Evolutionary conservation across 1,140 invertebrate genomes (phyloP), one percentile per base, ranked within the genome.

Genomic region (Oscheius sp.): DNA sequence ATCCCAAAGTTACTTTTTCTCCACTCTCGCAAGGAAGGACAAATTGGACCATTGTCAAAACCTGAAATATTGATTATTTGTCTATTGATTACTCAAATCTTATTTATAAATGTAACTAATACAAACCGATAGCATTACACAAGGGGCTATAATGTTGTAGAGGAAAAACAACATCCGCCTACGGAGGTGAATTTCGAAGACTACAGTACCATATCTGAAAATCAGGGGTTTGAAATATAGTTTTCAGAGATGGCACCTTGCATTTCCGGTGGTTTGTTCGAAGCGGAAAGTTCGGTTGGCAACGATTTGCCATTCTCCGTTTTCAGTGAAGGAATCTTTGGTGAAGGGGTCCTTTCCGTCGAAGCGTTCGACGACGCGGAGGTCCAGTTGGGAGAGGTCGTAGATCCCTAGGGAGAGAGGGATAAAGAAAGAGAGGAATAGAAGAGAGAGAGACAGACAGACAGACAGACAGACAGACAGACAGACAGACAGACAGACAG

Each of bases 21-120:
- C 92, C 92, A 2, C 91, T 93, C 81, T 93, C 92, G 28, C 91
- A 91, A 26, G 92, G 92, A 77, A 94, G 91, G 86, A 93, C 93
- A 86, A 94, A 94, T 36, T 76, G 75, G 23, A 76, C 45, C 42
- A 76, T 45, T 28, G 75, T 76, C 35, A 76, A 42, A n/a, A 76
- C 61, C 74, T 75, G 29, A 15, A 75, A 75, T 15, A 31, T 3
- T 20, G 20, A 3, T 29, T 68, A 67, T 55, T 32, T 0, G 32
- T 2, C 13, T 23, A 35, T 29, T 42, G n/a, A n/a, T n/a, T n/a
- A n/a, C n/a, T n/a, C n/a, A n/a, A n/a, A n/a, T n/a, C n/a, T n/a
- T n/a, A n/a, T n/a, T 4, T 26, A 23, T 15, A 23, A 7, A 55
- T 7, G 49, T 7, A 23, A 23, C 2, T 23, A 23, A 31, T 3